These are phyloP conservation scores for Gallinago solitaria DNA, from an alignment of 2,797 vertebrate species.

Conservation along the genomic window DNA sequence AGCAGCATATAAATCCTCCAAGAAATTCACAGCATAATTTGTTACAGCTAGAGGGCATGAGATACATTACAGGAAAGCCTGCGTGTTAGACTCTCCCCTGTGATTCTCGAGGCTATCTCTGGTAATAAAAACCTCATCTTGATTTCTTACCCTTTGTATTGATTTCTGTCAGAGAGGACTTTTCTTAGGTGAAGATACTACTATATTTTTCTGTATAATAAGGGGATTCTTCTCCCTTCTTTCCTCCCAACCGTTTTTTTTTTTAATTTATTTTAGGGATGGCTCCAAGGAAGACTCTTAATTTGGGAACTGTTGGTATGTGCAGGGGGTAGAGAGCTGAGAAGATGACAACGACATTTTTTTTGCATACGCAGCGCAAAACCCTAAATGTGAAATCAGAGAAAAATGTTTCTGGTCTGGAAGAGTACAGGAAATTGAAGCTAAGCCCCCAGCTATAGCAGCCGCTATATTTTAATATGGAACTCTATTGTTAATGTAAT, in stretches of 20 bases:
- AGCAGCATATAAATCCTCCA: slow-evolving; percentile 13
- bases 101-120: slow-evolving; percentile 38
- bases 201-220: neutral
- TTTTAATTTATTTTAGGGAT: neutral
- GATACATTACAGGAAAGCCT: neutral
- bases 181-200: neutral
- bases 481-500: neutral
- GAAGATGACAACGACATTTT: neutral
- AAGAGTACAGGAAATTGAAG: neutral
- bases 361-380: neutral
- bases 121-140: slow-evolving; percentile 57
- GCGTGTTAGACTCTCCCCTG: neutral
- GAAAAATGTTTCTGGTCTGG: neutral
- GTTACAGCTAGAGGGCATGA: slow-evolving; percentile 23
- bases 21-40: slow-evolving; percentile 32
- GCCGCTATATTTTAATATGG: neutral
- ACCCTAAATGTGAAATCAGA: neutral
- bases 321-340: neutral
- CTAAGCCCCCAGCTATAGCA: neutral
- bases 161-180: slow-evolving; percentile 29
- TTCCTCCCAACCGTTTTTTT: neutral
- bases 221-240: neutral
- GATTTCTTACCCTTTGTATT: slow-evolving; percentile 35
- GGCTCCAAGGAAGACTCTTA: fast-evolving
- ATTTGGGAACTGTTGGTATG: neutral